A percentile compares a stretch with the other conserved stretches of the same genome.
Evolutionary conservation across 1,140 invertebrate species (phyloP).

Genomic region (Cylas formicarius): DNA sequence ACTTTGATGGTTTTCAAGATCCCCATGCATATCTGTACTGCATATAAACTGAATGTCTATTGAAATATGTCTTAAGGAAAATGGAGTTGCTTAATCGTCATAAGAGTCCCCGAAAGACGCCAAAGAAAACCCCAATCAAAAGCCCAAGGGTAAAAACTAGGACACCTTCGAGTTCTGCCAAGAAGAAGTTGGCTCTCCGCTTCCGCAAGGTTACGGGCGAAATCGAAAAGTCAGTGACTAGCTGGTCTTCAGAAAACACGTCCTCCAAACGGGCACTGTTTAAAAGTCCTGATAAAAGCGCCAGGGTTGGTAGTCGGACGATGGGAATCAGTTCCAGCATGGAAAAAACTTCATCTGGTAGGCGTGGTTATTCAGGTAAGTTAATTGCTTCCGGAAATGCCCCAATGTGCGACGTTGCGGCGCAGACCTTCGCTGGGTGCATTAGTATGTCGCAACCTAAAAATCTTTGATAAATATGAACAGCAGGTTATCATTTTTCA

Average conservation of each 20-base stretch:
- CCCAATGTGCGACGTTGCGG: conserved; percentile 55
- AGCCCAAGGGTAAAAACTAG: conserved; percentile 32
- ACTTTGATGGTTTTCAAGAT: too few species aligned
- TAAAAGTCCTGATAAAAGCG: conserved; percentile 11
- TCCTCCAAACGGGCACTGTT: conserved; percentile 47
- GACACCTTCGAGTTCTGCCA: conserved; percentile 45
- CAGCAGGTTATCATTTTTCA: too few species aligned
- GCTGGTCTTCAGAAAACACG: conserved; percentile 2
- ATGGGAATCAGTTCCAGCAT: too few species aligned
- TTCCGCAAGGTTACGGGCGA: conserved; percentile 33
- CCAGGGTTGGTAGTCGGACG: conserved; percentile 6
- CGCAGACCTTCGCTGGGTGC: too few species aligned
- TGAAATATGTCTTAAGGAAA: conserved; percentile 31
- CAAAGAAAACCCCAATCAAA: conserved; percentile 36
- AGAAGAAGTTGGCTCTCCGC: conserved; percentile 45
- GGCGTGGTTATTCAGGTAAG: conserved; percentile 2
- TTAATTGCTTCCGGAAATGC: conserved; percentile 1
- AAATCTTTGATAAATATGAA: too few species aligned
- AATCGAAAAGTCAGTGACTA: conserved; percentile 22
- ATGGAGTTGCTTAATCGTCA: conserved; percentile 37
- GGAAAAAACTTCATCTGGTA: too few species aligned
- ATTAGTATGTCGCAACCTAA: too few species aligned
- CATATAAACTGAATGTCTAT: too few species aligned
- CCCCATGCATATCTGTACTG: too few species aligned
- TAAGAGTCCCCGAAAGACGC: conserved; percentile 45